Percentiles rank a stretch among this genome's conserved stretches.
These are phyloP conservation scores for Achlya flavicornis DNA, from an alignment of 2,888 invertebrate genomes.

Conservation along the genomic window DNA sequence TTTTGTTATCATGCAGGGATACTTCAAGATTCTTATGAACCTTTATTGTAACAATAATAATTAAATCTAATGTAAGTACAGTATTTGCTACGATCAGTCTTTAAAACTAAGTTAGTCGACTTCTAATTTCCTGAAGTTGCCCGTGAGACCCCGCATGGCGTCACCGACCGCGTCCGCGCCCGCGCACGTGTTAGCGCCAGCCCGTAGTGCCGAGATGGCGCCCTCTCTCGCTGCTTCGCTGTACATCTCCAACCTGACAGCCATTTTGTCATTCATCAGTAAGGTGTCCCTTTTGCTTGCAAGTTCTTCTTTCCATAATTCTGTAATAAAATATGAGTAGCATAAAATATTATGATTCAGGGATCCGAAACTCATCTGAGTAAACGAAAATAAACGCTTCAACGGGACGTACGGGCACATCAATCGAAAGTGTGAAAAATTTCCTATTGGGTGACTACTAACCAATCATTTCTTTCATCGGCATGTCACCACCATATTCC, in stretches of 20 bases:
- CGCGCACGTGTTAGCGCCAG: slow-evolving; percentile 82
- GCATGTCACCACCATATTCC: slow-evolving; percentile 93
- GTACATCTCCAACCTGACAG: slow-evolving; percentile 87
- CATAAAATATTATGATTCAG: neutral
- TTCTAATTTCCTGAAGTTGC: slow-evolving; percentile 91
- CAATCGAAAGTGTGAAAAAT: neutral
- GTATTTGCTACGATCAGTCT: neutral
- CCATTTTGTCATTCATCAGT: slow-evolving; percentile 88
- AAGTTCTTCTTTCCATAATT: slow-evolving; percentile 88
- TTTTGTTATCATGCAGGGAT: no score
- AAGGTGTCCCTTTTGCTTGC: slow-evolving; percentile 83
- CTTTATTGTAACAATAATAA: no score
- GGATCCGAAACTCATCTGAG: no score
- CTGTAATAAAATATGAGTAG: slow-evolving; percentile 59
- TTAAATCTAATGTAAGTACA: no score
- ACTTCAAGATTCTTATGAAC: no score
- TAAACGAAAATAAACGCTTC: no score
- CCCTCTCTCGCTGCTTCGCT: slow-evolving; percentile 89
- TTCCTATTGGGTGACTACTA: slow-evolving; percentile 33
- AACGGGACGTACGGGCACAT: no score
- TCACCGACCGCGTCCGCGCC: slow-evolving; percentile 87
- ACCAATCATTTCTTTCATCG: slow-evolving; percentile 93
- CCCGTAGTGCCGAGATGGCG: slow-evolving; percentile 88
- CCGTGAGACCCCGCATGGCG: slow-evolving; percentile 87
- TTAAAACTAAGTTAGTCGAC: slow-evolving; percentile 82